These are phyloP conservation scores for Drosophila barbarae DNA, from an alignment of 2,888 invertebrate genomes.

Conservation along the genomic window DNA sequence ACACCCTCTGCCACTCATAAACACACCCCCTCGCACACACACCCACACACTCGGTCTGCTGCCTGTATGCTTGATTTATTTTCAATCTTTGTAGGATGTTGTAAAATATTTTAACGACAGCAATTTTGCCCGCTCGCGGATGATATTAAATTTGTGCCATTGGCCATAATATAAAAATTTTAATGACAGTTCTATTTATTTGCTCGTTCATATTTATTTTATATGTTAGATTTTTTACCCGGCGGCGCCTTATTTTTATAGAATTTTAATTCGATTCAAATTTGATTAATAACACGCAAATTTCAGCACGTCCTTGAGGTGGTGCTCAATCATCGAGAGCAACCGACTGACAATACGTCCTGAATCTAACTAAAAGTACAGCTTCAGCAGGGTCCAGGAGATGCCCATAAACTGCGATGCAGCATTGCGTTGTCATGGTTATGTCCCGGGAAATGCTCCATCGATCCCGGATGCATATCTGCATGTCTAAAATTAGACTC, in stretches of 20 bases:
- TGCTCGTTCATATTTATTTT: slow-evolving; percentile 21
- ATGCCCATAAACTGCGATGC: slow-evolving; percentile 13
- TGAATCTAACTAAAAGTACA: slow-evolving; percentile 11
- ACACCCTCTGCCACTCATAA: slow-evolving; percentile 12
- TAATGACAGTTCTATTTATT: slow-evolving; percentile 36
- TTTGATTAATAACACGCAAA: slow-evolving; percentile 27
- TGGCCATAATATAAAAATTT: slow-evolving; percentile 18
- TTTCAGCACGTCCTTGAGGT: background rate
- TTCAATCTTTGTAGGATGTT: slow-evolving; percentile 46
- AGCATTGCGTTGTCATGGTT: slow-evolving; percentile 51
- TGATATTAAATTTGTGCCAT: slow-evolving; percentile 32
- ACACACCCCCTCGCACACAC: slow-evolving; percentile 14
- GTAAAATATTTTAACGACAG: slow-evolving; percentile 45
- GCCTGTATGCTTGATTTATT: slow-evolving; percentile 33
- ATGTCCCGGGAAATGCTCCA: slow-evolving; percentile 28
- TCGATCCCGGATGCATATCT: slow-evolving; percentile 17
- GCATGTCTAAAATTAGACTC: slow-evolving; percentile 29
- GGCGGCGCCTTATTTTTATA: slow-evolving; percentile 11
- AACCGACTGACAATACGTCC: slow-evolving; percentile 5
- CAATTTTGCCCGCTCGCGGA: slow-evolving; percentile 34
- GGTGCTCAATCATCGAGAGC: background rate
- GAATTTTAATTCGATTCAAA: slow-evolving; percentile 26
- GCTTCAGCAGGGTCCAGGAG: background rate
- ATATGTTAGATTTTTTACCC: slow-evolving; percentile 7
- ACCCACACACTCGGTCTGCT: slow-evolving; percentile 4